Base-by-base conservation (phyloP, 1,140 invertebrate species). In the Manduca sexta region DNA sequence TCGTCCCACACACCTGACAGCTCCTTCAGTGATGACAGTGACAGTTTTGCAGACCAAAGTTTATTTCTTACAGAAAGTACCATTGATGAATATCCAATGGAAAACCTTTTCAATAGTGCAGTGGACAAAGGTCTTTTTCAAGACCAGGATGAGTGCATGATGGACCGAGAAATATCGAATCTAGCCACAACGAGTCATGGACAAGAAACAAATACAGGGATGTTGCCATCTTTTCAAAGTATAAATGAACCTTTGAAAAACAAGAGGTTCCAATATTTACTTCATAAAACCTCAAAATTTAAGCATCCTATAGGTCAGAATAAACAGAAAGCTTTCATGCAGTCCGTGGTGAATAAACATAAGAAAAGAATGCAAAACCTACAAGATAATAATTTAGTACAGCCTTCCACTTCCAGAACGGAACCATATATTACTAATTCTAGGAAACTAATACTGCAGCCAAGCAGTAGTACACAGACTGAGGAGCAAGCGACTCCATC, bases 201-300 rank as follows among this genome's bases (percentile, higher is more conserved):
- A 5, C 74, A 83, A 40, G 78, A 75, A 34, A 60, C 74, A 14
- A 66, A 73, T 7, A 48, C 74, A 18, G 73, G 74, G 4, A 56
- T 74, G 41, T 51, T 83, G 35, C 79, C 79, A 13, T 76, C 81
- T 4, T 83, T 83, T 58, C 81, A 84, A 65, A 84, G 79, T 54
- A 64, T 82, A 64, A 83, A 79, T 70, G 84, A 86, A 57, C 77
- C 78, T 33, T 60, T 78, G 44, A 87, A 87, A 60, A 86, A 83
- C 58, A 86, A 86, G 59, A 56, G 84, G 18, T 81, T 87, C 46
- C 84, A 87, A 52, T 87, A 86, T 69, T 60, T 87, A 47, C 66
- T 86, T n/a, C 86, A 86, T 54, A 86, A 86, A 57, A 86, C 86
- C 7, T 86, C 86, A 11, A 87, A 86, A 64, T 83, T 83, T 39